Evolutionary conservation across 2,113 vertebrate genomes (phyloP), one percentile per base, ranked within the genome.

Genomic region (Corythornis madagascariensis): DNA sequence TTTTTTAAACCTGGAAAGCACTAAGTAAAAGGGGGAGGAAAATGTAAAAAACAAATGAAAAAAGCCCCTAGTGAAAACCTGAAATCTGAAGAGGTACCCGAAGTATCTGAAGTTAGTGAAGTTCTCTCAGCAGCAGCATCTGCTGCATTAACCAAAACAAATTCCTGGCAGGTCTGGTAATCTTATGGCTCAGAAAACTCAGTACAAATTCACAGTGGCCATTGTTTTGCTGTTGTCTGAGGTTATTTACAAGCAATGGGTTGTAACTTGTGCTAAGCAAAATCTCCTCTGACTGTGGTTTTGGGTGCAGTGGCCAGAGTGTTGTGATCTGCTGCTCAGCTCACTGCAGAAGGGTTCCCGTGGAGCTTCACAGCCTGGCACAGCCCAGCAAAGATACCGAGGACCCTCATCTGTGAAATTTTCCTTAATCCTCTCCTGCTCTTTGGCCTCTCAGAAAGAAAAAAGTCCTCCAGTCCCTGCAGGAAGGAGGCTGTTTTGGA

Each of bases 1-100:
- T 96, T 96, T 97, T 89, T 96, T 63, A 96, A 97, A 96, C 75
- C 86, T 95, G 95, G 94, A 96, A 95, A 92, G 43, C 47, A 60
- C 31, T 59, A 88, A 95, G 89, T 45, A 61, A 89, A 81, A 76
- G 19, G 16, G 21, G 40, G 61, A 86, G 65, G 61, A 61, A 92
- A 91, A 91, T 26, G 13, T 47, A 4, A 83, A 88, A 94, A 95
- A 45, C 21, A 86, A 86, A 40, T 6, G 2, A 7, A 38, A 60
- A 76, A 53, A 47, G 20, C 3, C 22, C 15, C 15, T 11, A 13
- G 25, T 22, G 52, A 76, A 86, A 86, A 26, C 6, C 52, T 63
- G 35, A n/a, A 79, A 60, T 65, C 65, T 42, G 53, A 60, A 81
- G 40, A 67, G 7, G 0, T 29, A 3, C 1, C 21, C 50, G 38